Base-by-base conservation (phyloP, 2,797 vertebrate species). In the Brachymystax lenok region DNA sequence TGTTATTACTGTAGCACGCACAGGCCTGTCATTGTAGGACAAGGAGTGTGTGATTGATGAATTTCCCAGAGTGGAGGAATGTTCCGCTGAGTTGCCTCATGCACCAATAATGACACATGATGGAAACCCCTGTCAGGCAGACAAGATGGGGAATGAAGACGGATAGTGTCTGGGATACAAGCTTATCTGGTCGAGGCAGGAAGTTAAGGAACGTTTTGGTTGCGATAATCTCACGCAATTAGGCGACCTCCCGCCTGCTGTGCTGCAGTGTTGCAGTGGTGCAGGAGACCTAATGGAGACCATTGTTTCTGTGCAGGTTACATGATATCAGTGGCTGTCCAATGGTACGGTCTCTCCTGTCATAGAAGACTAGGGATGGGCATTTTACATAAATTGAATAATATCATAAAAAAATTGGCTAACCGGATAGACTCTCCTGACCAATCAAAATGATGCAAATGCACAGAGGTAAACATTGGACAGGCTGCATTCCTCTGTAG, bases 71-170 rank as follows among this genome's bases (percentile, higher is more conserved):
- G 87, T 90, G 90, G 85, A 81, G 85, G 90, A 92, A 91, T 92
- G 90, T 93, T 95, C 92, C 86, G 81, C 90, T 86, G 89, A 88
- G 86, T 88, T 91, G 90, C 92, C 93, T 92, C 90, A 89, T 89
- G 92, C 90, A 90, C 93, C 92, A 92, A 92, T 95, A 94, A 95
- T 94, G 93, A 94, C 92, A 94, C 89, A 94, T 95, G 94, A 95
- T 95, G 90, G 94, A 95, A 93, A 88, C 86, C 88, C 91, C 91
- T 93, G 93, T 94, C 94, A 93, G 84, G 2, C 73, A 87, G 90
- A 90, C 92, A 84, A 84, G 88, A 90, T 85, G 82, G 85, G 78
- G 89, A 94, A 95, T 94, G 91, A 95, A 95, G 94, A 95, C 87
- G 87, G 94, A 95, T 94, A 76, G 90, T 74, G 81, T 46, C 40